Conservation (phyloP, 2,113 vertebrate species). For the Hystrix cristata region DNA sequence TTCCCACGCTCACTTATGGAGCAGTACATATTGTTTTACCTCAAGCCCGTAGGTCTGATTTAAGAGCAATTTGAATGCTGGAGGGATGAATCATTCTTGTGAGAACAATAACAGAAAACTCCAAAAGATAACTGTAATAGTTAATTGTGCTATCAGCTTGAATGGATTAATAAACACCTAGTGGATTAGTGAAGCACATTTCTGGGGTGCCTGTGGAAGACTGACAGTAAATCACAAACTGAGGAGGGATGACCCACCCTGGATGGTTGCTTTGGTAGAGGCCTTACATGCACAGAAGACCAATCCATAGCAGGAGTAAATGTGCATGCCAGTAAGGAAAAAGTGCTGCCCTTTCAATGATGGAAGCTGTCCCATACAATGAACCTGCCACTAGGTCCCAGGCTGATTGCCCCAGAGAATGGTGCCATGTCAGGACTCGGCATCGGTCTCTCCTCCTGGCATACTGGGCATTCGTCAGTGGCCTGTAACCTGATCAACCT, state of each 20-base stretch:
- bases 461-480: background rate
- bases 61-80: slow-evolving; percentile 22
- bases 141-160: background rate
- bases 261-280: background rate
- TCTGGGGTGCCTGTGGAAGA: no score
- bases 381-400: background rate
- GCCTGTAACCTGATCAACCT: background rate
- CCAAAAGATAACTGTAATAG: background rate
- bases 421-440: background rate
- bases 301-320: background rate
- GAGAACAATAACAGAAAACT: background rate
- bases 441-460: no score
- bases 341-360: background rate
- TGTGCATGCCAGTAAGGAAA: background rate
- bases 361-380: background rate
- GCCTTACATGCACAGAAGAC: background rate
- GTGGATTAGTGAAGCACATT: background rate
- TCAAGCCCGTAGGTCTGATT: background rate
- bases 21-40: background rate
- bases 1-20: background rate
- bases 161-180: background rate
- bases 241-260: background rate
- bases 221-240: background rate
- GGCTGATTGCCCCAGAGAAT: background rate
- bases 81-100: slow-evolving; percentile 10